These are phyloP conservation scores for Branchinecta lynchi DNA, from an alignment of 1,140 invertebrate species.

Conservation along the genomic window DNA sequence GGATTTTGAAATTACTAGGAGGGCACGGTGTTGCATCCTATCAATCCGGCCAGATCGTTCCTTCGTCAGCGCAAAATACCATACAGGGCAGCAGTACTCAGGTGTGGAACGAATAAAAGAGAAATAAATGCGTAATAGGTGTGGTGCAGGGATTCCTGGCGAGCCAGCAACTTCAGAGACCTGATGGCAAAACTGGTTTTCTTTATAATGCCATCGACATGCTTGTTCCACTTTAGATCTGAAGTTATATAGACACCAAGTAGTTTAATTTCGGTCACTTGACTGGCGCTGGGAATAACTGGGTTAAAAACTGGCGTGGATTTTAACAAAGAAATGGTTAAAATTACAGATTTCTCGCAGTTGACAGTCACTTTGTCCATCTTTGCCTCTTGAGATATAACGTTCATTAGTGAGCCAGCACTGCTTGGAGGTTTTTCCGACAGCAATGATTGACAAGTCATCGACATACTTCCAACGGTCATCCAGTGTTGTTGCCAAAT, in stretches of 20 bases:
- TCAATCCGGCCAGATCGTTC: constrained; percentile 3
- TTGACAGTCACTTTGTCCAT: constrained; percentile 9
- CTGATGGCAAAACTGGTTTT: constrained; percentile 5
- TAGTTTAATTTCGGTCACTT: constrained; percentile 6
- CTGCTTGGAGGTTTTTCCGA: constrained; percentile 8
- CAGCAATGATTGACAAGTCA: constrained; percentile 5
- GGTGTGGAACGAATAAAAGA: constrained; percentile 9
- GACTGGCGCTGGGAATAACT: constrained; percentile 5
- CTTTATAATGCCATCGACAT: constrained; percentile 1
- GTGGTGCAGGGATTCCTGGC: constrained; percentile 4
- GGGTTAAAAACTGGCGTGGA: constrained; percentile 5
- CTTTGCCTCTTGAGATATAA: too few species aligned
- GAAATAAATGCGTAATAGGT: constrained; percentile 5
- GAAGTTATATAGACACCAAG: too few species aligned
- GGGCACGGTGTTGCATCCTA: constrained; percentile 3
- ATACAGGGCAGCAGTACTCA: constrained; percentile 9
- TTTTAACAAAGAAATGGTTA: not conserved
- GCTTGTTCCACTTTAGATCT: too few species aligned
- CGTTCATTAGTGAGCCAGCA: not conserved
- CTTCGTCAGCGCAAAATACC: not conserved
- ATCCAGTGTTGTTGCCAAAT: too few species aligned
- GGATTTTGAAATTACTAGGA: too few species aligned
- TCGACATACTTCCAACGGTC: constrained; percentile 1
- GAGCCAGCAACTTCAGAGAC: constrained; percentile 4
- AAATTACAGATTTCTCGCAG: too few species aligned